A percentile compares a stretch with the other conserved stretches of the same genome.
phyloP scores from a whole-genome alignment of 2,797 vertebrate genomes.

The Rousettus madagascariensis region DNA sequence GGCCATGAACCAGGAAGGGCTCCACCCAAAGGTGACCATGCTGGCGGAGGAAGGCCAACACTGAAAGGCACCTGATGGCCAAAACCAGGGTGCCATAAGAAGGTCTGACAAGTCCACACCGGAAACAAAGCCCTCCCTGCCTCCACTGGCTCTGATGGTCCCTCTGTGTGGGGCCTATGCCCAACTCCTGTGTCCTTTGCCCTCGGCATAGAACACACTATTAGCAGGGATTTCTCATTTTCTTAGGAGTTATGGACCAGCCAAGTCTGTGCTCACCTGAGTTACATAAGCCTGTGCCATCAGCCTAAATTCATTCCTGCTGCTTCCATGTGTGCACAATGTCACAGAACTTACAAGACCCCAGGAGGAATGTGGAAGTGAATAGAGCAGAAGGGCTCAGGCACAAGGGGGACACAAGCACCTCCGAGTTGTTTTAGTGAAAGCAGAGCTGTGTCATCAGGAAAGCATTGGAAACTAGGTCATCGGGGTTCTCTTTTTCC shows the following conservation, averaged over 20 bases:
- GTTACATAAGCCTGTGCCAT: no score
- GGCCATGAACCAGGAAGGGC: background rate
- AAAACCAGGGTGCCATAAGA: background rate
- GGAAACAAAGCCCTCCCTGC: background rate
- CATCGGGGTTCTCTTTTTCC: background rate
- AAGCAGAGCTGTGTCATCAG: background rate
- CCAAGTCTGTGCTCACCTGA: no score
- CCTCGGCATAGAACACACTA: background rate
- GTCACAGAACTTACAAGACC: no score
- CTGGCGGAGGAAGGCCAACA: background rate
- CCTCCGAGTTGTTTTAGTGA: no score
- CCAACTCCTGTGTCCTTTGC: background rate
- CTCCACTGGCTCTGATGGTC: background rate
- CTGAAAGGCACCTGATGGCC: background rate
- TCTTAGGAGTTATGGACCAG: background rate
- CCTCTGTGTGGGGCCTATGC: background rate
- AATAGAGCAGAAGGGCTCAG: no score
- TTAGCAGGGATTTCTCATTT: background rate
- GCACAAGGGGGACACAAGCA: no score
- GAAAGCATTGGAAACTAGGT: background rate
- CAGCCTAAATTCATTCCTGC: no score
- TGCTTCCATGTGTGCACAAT: no score
- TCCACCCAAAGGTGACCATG: background rate
- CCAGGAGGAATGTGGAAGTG: no score
- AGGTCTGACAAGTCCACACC: background rate